These are phyloP conservation scores for Drosophila baimaii DNA, from an alignment of 1,140 invertebrate genomes.

Conservation along the genomic window DNA sequence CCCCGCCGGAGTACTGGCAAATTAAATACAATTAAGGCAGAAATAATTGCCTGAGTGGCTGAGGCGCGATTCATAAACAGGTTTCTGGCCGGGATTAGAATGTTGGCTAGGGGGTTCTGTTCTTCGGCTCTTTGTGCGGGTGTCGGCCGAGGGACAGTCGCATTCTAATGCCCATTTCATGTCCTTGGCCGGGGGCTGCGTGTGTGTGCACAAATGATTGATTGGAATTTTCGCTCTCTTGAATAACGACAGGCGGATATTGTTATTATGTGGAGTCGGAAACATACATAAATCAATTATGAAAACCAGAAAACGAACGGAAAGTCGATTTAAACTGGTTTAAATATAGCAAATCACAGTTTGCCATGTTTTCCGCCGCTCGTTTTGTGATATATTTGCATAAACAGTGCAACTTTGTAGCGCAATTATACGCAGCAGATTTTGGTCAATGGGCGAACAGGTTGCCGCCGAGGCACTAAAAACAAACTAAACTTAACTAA, in stretches of 20 bases:
- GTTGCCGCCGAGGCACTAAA: conserved; percentile 24
- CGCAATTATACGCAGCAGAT: conserved; percentile 45
- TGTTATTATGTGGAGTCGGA: conserved; percentile 37
- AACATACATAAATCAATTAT: conserved; percentile 52
- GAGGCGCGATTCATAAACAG: conserved; percentile 42
- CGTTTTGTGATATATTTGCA: conserved; percentile 31
- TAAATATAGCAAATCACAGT: conserved; percentile 27
- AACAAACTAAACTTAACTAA: conserved; percentile 26
- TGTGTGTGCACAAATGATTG: conserved; percentile 41
- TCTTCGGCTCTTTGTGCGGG: conserved; percentile 37
- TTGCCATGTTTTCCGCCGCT: conserved; percentile 14
- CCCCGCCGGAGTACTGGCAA: conserved; percentile 23
- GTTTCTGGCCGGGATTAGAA: conserved; percentile 56
- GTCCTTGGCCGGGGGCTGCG: conserved; percentile 40
- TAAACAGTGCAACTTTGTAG: conserved; percentile 46
- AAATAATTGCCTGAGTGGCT: conserved; percentile 47
- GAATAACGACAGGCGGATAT: conserved; percentile 45
- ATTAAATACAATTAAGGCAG: conserved; percentile 60
- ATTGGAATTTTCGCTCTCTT: conserved; percentile 53
- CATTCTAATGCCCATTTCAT: conserved; percentile 46
- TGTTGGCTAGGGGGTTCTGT: conserved; percentile 35
- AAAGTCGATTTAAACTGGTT: conserved; percentile 48
- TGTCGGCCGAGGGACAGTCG: conserved; percentile 43
- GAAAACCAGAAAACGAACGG: conserved; percentile 40
- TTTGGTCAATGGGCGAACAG: conserved; percentile 53